phyloP scores from a whole-genome alignment of 2,113 vertebrate species.

The Heloderma charlesbogerti region DNA sequence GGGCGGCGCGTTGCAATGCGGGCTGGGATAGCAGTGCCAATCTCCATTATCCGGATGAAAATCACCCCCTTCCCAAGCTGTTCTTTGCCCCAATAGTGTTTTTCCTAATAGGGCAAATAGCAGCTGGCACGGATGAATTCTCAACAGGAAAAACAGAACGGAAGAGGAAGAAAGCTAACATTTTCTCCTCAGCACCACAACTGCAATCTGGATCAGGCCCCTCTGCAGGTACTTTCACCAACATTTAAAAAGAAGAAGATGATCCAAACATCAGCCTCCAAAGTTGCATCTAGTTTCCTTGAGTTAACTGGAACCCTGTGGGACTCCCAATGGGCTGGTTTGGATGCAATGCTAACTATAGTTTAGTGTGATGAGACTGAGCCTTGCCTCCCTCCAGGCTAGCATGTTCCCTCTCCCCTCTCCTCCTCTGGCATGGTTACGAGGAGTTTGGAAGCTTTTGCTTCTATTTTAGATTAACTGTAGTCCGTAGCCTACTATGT shows the following conservation, averaged over 20 bases:
- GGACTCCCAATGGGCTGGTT: background rate
- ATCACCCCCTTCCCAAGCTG: background rate
- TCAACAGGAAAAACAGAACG: background rate
- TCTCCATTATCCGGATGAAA: background rate
- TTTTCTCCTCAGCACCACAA: background rate
- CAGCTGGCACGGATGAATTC: background rate
- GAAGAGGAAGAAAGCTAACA: background rate
- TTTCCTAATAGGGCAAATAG: background rate
- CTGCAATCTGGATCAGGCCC: background rate
- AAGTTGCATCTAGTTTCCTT: background rate
- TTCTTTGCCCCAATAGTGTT: background rate
- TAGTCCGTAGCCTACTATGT: no score
- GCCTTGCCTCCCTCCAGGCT: no score
- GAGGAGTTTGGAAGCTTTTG: no score
- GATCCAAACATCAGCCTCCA: background rate
- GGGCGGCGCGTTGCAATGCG: background rate
- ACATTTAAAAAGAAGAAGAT: background rate
- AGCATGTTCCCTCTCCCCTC: no score
- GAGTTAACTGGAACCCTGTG: background rate
- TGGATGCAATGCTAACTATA: background rate
- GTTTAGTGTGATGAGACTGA: no score
- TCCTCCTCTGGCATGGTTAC: no score
- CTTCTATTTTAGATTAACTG: no score
- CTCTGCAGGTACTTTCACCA: background rate
- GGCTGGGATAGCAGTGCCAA: background rate